Evolutionary conservation across 1,140 invertebrate genomes (phyloP).

Genomic region (Dreissena rostriformis): DNA sequence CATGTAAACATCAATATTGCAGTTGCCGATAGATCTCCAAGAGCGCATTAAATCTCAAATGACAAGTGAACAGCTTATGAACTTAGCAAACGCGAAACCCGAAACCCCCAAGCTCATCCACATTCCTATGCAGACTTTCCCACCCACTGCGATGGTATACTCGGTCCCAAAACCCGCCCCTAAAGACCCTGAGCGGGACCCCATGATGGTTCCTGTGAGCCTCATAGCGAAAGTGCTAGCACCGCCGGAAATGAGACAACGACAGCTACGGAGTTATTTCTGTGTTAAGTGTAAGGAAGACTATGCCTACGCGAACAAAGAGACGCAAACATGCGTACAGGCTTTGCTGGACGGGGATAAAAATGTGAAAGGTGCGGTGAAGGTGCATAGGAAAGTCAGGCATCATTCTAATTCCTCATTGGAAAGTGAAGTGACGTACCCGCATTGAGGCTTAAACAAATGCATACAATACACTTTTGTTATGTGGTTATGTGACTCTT

Average conservation of each 20-base stretch:
- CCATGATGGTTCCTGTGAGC: constrained; percentile 89
- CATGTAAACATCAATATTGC: no score
- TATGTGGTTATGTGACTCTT: no score
- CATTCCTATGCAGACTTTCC: constrained; percentile 92
- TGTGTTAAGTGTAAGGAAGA: constrained; percentile 75
- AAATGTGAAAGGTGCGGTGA: constrained; percentile 9
- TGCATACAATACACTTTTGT: no score
- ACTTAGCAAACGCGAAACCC: constrained; percentile 68
- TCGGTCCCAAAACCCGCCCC: no score
- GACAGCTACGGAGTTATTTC: constrained; percentile 69
- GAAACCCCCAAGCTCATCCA: constrained; percentile 87
- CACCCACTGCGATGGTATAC: constrained; percentile 94
- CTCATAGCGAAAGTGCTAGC: constrained; percentile 97
- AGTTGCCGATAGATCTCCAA: constrained; percentile 95
- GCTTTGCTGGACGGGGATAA: constrained; percentile 25
- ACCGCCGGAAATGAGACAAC: constrained; percentile 83
- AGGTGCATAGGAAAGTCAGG: constrained; percentile 31
- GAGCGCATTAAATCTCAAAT: constrained; percentile 87
- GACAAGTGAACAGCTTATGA: constrained; percentile 79
- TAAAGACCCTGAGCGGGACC: constrained; percentile 60
- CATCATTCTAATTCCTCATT: constrained; percentile 10
- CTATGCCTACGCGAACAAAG: constrained; percentile 70
- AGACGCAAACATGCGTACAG: constrained; percentile 62
- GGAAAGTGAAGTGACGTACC: no score
- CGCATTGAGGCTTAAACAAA: no score